A percentile compares a stretch with the other conserved stretches of the same genome.
Conservation (phyloP, 2,113 vertebrate species). For the Tupaia tana region DNA sequence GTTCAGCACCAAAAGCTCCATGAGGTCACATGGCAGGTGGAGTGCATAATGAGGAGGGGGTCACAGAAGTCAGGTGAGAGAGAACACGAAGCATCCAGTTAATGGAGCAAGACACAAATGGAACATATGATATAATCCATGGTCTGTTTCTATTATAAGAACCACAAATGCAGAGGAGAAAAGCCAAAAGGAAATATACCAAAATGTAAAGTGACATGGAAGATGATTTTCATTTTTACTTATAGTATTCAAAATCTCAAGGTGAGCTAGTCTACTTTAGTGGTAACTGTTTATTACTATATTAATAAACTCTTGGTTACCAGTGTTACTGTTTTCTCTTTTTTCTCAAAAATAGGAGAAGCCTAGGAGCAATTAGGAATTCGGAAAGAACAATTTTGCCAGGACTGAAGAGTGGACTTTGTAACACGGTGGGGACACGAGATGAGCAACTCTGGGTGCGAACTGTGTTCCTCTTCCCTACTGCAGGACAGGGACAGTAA, state of each 20-base stretch:
- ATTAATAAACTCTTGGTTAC: not conserved
- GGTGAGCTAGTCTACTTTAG: not conserved
- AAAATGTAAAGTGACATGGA: not conserved
- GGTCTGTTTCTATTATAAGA: not conserved
- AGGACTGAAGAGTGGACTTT: no score
- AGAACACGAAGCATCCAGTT: no score
- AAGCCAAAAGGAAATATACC: not conserved
- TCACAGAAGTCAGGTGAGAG: not conserved
- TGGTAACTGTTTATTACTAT: no score
- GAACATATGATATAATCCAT: not conserved
- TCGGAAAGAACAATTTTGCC: not conserved
- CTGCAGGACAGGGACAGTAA: not conserved
- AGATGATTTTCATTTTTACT: not conserved
- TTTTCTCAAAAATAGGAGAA: not conserved
- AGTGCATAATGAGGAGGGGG: rapidly evolving
- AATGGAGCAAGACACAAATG: no score
- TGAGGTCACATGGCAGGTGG: no score
- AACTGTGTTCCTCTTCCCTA: not conserved
- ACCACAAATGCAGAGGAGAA: not conserved
- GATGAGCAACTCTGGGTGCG: no score
- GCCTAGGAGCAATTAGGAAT: not conserved
- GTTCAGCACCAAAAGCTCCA: rapidly evolving
- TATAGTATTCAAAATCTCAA: not conserved
- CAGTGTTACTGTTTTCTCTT: rapidly evolving
- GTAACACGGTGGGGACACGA: not conserved